A percentile compares a stretch with the other conserved stretches of the same genome.
phyloP scores from a whole-genome alignment of 2,797 vertebrate species.

The Acropternis orthonyx region DNA sequence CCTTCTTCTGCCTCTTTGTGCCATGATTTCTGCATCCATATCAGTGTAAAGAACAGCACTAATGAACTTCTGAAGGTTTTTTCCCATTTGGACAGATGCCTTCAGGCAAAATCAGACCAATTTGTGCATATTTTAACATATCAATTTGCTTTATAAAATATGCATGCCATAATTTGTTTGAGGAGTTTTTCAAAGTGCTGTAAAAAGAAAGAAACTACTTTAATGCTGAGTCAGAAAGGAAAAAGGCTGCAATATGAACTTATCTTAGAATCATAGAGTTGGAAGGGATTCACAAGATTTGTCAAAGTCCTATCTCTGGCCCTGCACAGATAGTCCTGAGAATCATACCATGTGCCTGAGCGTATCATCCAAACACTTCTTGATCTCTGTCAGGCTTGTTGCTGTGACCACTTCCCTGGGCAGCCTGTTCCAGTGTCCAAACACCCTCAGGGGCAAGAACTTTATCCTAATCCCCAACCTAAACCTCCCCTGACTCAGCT shows the following conservation, averaged over 20 bases:
- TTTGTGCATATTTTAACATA: constrained; percentile 23
- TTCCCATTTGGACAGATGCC: neutral
- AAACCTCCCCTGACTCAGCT: neutral
- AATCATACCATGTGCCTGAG: neutral
- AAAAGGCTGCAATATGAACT: neutral
- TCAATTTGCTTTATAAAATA: constrained; percentile 50
- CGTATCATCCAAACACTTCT: neutral
- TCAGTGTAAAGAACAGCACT: neutral
- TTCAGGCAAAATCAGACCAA: constrained; percentile 24
- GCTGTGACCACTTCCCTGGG: neutral
- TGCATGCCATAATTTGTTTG: neutral
- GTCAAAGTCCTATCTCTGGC: neutral
- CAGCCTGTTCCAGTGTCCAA: neutral
- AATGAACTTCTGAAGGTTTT: constrained; percentile 1
- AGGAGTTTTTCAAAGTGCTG: neutral
- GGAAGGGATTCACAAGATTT: neutral
- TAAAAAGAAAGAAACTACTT: neutral
- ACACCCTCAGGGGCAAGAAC: neutral
- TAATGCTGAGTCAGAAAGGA: neutral
- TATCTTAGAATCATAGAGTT: neutral
- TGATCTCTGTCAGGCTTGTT: neutral
- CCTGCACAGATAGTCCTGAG: neutral
- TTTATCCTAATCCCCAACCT: neutral
- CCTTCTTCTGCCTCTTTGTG: neutral
- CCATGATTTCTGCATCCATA: neutral